phyloP scores from a whole-genome alignment of 2,113 vertebrate genomes.

The Sialia sialis region DNA sequence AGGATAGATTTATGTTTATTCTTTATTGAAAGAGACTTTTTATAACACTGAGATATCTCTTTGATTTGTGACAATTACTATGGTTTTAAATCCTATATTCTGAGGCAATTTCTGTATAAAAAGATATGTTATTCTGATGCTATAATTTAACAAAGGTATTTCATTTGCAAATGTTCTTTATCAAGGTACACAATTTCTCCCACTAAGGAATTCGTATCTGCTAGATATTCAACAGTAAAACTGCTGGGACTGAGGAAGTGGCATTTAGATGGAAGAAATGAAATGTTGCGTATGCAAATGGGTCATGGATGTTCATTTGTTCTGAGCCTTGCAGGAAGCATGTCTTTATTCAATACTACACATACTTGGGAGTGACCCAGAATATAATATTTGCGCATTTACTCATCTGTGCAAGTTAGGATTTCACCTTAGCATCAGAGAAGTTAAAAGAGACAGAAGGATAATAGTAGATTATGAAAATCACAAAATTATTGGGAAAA shows the following conservation, averaged over 20 bases:
- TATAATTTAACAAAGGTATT: constrained; percentile 20
- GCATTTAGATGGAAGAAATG: constrained; percentile 41
- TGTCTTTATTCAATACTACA: background rate
- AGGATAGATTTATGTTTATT: constrained; percentile 23
- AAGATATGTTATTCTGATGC: background rate
- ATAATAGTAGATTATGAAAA: background rate
- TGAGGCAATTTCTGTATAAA: background rate
- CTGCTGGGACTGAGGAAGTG: background rate
- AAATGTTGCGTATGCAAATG: constrained; percentile 20
- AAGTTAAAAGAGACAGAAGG: background rate
- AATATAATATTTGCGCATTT: background rate
- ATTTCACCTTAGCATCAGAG: background rate
- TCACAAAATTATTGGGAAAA: background rate
- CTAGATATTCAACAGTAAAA: constrained; percentile 13
- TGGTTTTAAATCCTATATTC: background rate
- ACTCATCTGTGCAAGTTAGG: background rate
- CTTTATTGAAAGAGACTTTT: constrained; percentile 7
- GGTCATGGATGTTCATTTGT: background rate
- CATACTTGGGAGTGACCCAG: background rate
- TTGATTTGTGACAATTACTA: background rate
- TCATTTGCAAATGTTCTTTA: constrained; percentile 46
- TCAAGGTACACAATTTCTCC: constrained; percentile 11
- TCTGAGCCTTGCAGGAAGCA: constrained; percentile 19
- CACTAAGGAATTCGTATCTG: background rate
- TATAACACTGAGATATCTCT: background rate